Base-by-base conservation (phyloP, 2,113 vertebrate genomes). In the Siniperca chuatsi region DNA sequence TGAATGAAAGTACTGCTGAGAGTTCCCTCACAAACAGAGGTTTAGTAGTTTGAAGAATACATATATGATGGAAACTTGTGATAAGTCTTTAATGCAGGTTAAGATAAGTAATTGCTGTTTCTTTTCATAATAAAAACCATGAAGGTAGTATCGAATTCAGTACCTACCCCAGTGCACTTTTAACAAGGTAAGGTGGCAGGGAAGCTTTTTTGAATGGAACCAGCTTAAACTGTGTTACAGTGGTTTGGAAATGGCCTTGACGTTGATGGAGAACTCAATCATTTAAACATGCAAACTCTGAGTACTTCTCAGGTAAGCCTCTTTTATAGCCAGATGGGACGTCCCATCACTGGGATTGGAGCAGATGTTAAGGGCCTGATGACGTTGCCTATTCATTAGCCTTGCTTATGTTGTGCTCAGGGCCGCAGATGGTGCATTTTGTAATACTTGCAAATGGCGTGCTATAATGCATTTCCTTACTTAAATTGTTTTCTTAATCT, bases 311-410 rank as follows among this genome's bases (percentile, higher is more conserved):
- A 40, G 33, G 55, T 70, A 62, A 76, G 65, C 25, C 33, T 40
- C 62, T 50, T 40, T 67, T 21, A 20, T 3, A 74, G 69, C 21
- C 71, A 82, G 71, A 60, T 60, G 80, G 62, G 72, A 82, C 33
- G 23, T 75, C 71, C 71, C 72, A 61, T 75, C 23, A 29, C 64
- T 40, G 73, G 64, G 44, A 52, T 21, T 23, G 35, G 23, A 76
- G 64, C 73, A 83, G 81, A 83, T 83, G 81, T 61, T 55, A 23
- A 35, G 18, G 57, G 57, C 57, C 46, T 44, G n/a, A 69, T 77
- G 66, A 78, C 57, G 8, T n/a, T 62, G 35, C 70, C 57, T 64
- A 1, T 77, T 70, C 66, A 77, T 76, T 46, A 55, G 66, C 35
- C 12, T 77, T 64, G 9, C 52, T 57, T 64, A 57, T 83, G 58